These are phyloP conservation scores for Cerastoderma edule DNA, from an alignment of 2,888 invertebrate species.

Conservation along the genomic window DNA sequence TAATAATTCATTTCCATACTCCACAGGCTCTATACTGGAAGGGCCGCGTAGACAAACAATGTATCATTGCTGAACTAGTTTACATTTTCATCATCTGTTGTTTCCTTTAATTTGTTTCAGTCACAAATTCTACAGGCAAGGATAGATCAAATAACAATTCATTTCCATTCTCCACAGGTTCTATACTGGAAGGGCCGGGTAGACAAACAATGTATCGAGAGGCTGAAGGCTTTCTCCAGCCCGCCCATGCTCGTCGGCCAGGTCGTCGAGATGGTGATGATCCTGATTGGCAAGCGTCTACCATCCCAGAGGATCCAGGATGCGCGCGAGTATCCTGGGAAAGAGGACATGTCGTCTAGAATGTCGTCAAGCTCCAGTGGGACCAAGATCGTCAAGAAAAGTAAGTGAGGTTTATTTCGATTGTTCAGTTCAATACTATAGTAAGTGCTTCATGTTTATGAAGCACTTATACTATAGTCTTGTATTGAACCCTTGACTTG, in stretches of 20 bases:
- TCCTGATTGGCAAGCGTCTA: conserved; percentile 82
- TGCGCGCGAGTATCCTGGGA: conserved; percentile 56
- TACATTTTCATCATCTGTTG: no score
- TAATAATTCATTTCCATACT: not conserved
- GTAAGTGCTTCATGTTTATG: not conserved
- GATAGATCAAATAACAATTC: no score
- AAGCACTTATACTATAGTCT: not conserved
- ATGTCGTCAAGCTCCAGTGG: conserved; percentile 81
- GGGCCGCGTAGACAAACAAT: conserved; percentile 80
- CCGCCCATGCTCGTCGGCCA: conserved; percentile 82
- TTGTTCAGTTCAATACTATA: no score
- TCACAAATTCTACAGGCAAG: no score
- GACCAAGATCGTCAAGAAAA: conserved; percentile 76
- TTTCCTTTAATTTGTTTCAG: not conserved
- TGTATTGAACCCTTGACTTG: not conserved
- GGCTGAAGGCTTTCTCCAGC: conserved; percentile 80
- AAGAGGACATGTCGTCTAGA: conserved; percentile 78
- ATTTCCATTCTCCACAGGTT: conserved; percentile 70
- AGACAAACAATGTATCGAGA: conserved; percentile 82
- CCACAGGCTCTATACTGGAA: conserved; percentile 81
- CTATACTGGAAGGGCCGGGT: conserved; percentile 80
- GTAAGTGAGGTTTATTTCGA: conserved; percentile 59
- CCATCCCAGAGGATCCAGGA: conserved; percentile 73
- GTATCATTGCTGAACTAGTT: no score
- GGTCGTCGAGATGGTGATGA: conserved; percentile 84